A percentile compares a stretch with the other conserved stretches of the same genome.
Conservation (phyloP, 64 coral and sea anemone genomes). For the Pachyseris speciosa region DNA sequence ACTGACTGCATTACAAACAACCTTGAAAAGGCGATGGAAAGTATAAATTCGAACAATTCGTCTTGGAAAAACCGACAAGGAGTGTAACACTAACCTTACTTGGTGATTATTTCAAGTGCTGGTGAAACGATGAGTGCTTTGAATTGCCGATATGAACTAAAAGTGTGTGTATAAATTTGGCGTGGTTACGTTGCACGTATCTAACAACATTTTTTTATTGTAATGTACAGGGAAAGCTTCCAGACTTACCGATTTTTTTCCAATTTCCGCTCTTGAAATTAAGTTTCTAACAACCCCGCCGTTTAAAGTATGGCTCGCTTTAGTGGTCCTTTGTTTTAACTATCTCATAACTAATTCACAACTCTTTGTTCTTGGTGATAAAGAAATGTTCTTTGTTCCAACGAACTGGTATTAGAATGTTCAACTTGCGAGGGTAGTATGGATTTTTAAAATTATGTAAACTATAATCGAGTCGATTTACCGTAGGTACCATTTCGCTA, state of each 20-base stretch:
- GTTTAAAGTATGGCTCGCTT: not conserved
- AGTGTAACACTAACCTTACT: not conserved
- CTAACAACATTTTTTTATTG: too few species aligned
- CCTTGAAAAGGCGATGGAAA: too few species aligned
- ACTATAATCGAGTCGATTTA: too few species aligned
- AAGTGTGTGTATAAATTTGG: not conserved
- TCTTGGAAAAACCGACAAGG: not conserved
- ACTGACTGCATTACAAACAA: too few species aligned
- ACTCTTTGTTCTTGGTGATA: slow-evolving; percentile 26
- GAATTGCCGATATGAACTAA: too few species aligned
- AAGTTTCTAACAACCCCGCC: not conserved
- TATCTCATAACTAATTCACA: slow-evolving; percentile 31
- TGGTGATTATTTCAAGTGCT: not conserved
- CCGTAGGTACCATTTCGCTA: too few species aligned
- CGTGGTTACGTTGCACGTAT: not conserved
- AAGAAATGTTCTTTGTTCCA: slow-evolving; percentile 19
- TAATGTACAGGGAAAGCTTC: not conserved
- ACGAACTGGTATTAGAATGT: not conserved
- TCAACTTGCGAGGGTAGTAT: not conserved
- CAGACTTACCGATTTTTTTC: not conserved
- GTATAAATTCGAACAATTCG: not conserved
- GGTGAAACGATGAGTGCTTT: not conserved
- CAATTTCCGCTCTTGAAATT: not conserved
- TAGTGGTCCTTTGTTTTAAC: slow-evolving; percentile 12
- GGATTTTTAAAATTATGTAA: not conserved